Evolutionary conservation across 2,113 vertebrate genomes (phyloP).

Genomic region (Ceyx cyanopectus): DNA sequence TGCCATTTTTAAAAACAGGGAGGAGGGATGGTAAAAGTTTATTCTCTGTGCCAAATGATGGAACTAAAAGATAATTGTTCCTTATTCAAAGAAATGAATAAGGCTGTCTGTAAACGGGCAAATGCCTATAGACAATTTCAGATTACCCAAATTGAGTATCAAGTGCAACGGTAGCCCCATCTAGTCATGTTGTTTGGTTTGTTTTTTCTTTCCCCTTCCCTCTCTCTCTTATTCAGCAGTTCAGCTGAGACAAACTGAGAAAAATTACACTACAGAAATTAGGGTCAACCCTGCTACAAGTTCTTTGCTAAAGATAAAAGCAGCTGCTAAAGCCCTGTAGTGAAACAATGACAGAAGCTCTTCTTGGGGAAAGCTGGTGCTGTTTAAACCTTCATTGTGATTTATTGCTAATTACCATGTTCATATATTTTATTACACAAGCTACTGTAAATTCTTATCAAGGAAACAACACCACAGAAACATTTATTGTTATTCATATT

Average conservation of each 20-base stretch:
- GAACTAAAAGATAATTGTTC: neutral
- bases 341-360: slow-evolving; percentile 94
- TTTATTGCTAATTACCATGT: slow-evolving; percentile 38
- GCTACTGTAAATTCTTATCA: slow-evolving; percentile 58
- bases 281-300: slow-evolving; percentile 30
- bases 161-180: neutral
- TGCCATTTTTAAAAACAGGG: slow-evolving; percentile 2
- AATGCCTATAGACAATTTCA: neutral
- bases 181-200: neutral
- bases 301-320: slow-evolving; percentile 52
- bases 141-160: neutral
- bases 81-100: slow-evolving; percentile 36
- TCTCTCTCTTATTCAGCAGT: neutral
- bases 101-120: neutral
- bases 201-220: slow-evolving; percentile 1
- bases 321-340: slow-evolving; percentile 81
- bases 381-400: slow-evolving; percentile 67
- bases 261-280: slow-evolving; percentile 8
- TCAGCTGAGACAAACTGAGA: neutral
- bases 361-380: slow-evolving; percentile 83
- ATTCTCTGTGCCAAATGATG: neutral
- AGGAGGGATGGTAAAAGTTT: slow-evolving; percentile 56
- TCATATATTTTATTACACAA: slow-evolving; percentile 20
- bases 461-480: slow-evolving; percentile 64
- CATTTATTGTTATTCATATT: slow-evolving; percentile 52